Evolutionary conservation across 2,888 invertebrate genomes (phyloP), one percentile per base, ranked within the genome.

Genomic region (Drosophila barbarae): DNA sequence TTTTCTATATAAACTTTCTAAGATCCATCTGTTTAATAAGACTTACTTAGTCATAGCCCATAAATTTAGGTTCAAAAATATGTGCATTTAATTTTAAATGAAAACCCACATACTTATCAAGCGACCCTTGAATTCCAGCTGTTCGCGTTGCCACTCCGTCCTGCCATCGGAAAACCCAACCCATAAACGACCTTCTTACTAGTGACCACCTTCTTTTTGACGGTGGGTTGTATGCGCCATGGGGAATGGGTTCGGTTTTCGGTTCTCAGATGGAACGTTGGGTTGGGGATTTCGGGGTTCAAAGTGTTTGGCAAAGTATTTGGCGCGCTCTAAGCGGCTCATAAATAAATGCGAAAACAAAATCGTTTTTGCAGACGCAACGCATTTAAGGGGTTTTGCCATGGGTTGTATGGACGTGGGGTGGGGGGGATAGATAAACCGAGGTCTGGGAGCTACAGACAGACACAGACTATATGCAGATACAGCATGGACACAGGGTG

Each of bases 281-380:
- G 42, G 36, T 2, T 53, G 39, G 49, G 47, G 51, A 47, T 50
- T 30, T 58, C 55, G 60, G 72, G 76, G 74, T 78, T 83, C 84
- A 83, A 80, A 80, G 79, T 77, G 81, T 77, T 79, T 70, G 71
- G 51, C 57, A 56, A 70, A 70, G 70, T 70, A 70, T 70, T 70
- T 80, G 81, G 75, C 74, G 78, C 78, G 74, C 76, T 83, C 74
- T 83, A 80, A 80, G 84, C 79, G 84, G 64, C 77, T 80, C 79
- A 80, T 80, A 80, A 80, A 80, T 80, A 80, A 80, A 83, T 80
- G 78, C 76, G 75, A 77, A 83, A 83, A 77, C 72, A 71, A 72
- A 76, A 80, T 77, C 78, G 76, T 70, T 70, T 68, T 47, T 57
- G 74, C 72, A 72, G 72, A 72, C 66, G 56, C 56, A 59, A 34